Evolutionary conservation across 2,888 invertebrate genomes (phyloP), one percentile per base, ranked within the genome.

Genomic region (Drosophila phalerata): DNA sequence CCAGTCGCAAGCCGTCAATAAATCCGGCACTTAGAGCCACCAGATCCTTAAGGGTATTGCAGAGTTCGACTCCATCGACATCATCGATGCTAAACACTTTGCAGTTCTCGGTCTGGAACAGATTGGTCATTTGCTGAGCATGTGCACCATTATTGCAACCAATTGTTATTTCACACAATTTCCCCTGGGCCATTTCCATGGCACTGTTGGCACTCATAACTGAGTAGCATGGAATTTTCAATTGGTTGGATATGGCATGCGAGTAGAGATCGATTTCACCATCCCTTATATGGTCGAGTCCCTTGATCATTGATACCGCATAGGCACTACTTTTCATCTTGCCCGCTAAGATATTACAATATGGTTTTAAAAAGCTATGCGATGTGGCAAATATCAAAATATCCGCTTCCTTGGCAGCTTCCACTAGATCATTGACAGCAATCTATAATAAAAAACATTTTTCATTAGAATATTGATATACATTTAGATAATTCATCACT

Each of bases 181-280:
- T 97, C 90, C 97, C 99, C 45, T 96, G 96, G 0, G 99, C 99
- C 63, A 99, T 98, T 94, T 99, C 99, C 81, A 96, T 95, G 25
- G 99, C 99, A 73, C 99, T 95, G 93, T 99, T 99, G 55, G 99
- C 99, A 56, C 99, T 99, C 99, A 99, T 99, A 69, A 99, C 93
- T 1, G 99, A 98, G 40, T 97, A 96, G 89, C 98, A 97, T 47
- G 97, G 97, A 89, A 99, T 98, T 89, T 79, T 95, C 69, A 99
- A 93, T 81, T 95, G 94, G 56, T 95, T 94, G 49, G 96, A 95
- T 90, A 99, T 98, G 71, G 97, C 96, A 90, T 97, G 96, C 0
- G 99, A 98, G 87, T 99, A 98, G 37, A 99, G 94, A 89, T 97
- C 96, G 90, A 99, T 97, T 73, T 97, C 97, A 81, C 97, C 97